Percentiles rank a stretch among this genome's conserved stretches.
Conservation (phyloP, 2,797 vertebrate species). For the Galagoides demidoff region DNA sequence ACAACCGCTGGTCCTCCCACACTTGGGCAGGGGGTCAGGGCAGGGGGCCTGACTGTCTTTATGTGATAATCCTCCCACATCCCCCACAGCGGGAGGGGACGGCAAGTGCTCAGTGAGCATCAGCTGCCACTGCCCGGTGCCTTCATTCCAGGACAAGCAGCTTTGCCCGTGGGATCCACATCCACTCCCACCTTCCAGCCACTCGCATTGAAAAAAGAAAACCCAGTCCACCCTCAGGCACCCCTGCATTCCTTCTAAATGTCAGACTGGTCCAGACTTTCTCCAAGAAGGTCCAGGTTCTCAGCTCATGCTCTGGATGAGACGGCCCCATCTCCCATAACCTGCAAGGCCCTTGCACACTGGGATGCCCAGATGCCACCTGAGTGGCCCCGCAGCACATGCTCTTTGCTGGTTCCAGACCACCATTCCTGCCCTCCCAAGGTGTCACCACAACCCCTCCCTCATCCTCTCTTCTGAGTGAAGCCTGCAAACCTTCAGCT, state of each 20-base stretch:
- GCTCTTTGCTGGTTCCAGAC: background rate
- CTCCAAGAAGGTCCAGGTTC: background rate
- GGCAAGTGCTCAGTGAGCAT: too few relatives aligned
- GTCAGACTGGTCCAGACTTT: background rate
- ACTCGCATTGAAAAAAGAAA: background rate
- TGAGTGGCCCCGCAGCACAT: background rate
- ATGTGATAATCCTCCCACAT: background rate
- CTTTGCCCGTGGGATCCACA: background rate
- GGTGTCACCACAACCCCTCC: background rate
- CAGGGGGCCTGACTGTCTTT: background rate
- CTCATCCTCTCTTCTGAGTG: background rate
- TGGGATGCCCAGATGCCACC: background rate
- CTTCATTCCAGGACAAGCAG: background rate
- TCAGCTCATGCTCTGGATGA: background rate
- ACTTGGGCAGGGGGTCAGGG: background rate
- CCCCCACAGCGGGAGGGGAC: background rate
- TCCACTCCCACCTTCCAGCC: background rate
- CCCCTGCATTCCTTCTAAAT: background rate
- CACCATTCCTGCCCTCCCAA: background rate
- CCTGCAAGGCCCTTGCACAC: background rate
- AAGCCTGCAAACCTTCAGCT: background rate
- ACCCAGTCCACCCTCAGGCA: too few relatives aligned
- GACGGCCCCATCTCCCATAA: rapidly evolving
- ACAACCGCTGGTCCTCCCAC: too few relatives aligned
- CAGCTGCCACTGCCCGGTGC: background rate